Evolutionary conservation across 2,888 invertebrate genomes (phyloP).

Genomic region (Steinernema carpocapsae): DNA sequence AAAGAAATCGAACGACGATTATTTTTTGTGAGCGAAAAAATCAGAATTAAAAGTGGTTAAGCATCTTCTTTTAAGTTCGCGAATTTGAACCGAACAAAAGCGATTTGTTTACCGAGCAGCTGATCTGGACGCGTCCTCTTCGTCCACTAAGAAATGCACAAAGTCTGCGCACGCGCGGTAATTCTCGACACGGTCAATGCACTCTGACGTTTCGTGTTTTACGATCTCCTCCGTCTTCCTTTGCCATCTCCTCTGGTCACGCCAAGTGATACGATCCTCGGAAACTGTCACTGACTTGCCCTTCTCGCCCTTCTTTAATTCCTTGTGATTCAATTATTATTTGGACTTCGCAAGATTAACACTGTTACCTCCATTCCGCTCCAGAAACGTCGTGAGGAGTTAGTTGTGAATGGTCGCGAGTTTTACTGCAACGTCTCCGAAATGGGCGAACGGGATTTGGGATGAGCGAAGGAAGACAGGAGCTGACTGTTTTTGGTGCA

Average conservation of each 20-base stretch:
- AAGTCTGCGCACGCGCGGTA: slow-evolving; percentile 29
- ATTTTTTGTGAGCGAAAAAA: too few relatives aligned
- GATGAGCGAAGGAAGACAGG: neutral
- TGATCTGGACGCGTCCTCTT: slow-evolving; percentile 27
- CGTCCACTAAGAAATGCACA: slow-evolving; percentile 11
- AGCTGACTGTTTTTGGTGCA: neutral
- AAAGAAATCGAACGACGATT: too few relatives aligned
- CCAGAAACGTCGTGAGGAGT: neutral
- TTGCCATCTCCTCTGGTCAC: slow-evolving; percentile 1
- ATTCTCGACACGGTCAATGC: slow-evolving; percentile 34
- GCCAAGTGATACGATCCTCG: neutral
- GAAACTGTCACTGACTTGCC: too few relatives aligned
- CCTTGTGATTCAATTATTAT: neutral
- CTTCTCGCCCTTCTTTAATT: neutral
- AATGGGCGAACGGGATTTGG: neutral
- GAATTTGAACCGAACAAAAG: neutral
- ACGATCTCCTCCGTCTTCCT: slow-evolving; percentile 13
- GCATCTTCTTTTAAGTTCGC: neutral
- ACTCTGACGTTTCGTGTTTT: slow-evolving; percentile 32
- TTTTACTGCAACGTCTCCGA: neutral
- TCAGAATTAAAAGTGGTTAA: too few relatives aligned
- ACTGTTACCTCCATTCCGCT: neutral
- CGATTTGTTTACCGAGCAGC: slow-evolving; percentile 11
- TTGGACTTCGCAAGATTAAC: neutral
- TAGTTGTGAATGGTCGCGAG: too few relatives aligned